Base-by-base conservation (phyloP, 2,888 invertebrate species). In the Dryocosmus kuriphilus region DNA sequence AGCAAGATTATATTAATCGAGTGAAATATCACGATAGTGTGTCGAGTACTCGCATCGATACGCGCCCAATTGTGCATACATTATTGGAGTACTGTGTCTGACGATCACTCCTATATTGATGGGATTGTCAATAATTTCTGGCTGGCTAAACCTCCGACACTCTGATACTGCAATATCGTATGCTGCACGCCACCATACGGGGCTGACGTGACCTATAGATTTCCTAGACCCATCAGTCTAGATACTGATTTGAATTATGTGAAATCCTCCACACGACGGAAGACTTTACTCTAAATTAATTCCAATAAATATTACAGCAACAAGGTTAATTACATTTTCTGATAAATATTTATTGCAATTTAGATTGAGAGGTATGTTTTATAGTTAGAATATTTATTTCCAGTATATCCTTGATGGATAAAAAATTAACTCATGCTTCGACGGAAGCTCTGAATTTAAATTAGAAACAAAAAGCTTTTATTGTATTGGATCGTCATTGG, bases 121-220 rank as follows among this genome's bases (percentile, higher is more conserved):
- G 89, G 86, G 87, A 88, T 89, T 89, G 89, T 90, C 90, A 89
- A 90, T 90, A 89, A 90, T 89, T 89, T 87, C 86, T 86, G 79
- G 82, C 76, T 79, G 78, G 78, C 77, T 79, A 30, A 78, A 55
- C 74, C 77, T 76, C 74, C 78, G 24, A 57, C 57, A 57, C 57
- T n/a, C 57, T 9, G 51, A 51, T n/a, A 51, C n/a, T 51, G 51
- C 51, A 51, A 51, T 51, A 51, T 51, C 51, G n/a, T 57, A 57
- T 22, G 22, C 57, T 57, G 24, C 57, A 57, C 14, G 57, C 24
- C 14, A 57, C 14, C 24, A 57, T 57, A 24, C 57, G 24, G 5
- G 14, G 24, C 57, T 57, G 57, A 57, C 57, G 57, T 57, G 57
- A 24, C 9, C 24, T 22, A 57, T 24, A n/a, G n/a, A 57, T 57